Conservation (phyloP, 2,888 invertebrate species). For the Petrolisthes manimaculis region DNA sequence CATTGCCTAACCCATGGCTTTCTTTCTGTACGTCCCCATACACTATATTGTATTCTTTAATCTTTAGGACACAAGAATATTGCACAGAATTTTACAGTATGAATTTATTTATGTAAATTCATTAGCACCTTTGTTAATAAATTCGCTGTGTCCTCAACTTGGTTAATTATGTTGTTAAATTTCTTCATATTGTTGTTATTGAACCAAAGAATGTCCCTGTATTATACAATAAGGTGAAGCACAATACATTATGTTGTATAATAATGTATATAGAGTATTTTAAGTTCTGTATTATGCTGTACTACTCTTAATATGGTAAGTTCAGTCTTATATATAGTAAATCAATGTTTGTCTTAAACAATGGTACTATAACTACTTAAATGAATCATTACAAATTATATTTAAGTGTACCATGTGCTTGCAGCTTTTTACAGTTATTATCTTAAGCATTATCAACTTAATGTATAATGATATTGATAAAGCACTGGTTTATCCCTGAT, state of each 20-base stretch:
- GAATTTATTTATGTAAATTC: no score
- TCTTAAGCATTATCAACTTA: background rate
- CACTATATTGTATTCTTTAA: no score
- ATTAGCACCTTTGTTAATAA: no score
- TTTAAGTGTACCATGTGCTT: background rate
- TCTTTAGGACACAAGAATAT: no score
- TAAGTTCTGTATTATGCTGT: background rate
- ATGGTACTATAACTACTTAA: background rate
- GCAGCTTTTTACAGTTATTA: background rate
- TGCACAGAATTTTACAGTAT: no score
- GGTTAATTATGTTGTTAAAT: background rate
- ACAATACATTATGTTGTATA: background rate
- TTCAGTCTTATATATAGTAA: background rate
- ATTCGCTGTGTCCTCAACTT: no score
- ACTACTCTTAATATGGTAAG: background rate
- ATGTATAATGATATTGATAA: no score
- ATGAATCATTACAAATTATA: background rate
- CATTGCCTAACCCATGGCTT: no score
- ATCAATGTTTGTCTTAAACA: background rate
- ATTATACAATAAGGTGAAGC: background rate
- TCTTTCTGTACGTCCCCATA: no score
- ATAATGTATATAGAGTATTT: background rate
- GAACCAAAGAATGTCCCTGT: constrained; percentile 13
- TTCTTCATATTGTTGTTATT: background rate
- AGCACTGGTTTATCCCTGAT: no score